Percentiles rank a stretch among this genome's conserved stretches.
These are phyloP conservation scores for Lucifuga dentata DNA, from an alignment of 2,113 vertebrate species.

Conservation along the genomic window DNA sequence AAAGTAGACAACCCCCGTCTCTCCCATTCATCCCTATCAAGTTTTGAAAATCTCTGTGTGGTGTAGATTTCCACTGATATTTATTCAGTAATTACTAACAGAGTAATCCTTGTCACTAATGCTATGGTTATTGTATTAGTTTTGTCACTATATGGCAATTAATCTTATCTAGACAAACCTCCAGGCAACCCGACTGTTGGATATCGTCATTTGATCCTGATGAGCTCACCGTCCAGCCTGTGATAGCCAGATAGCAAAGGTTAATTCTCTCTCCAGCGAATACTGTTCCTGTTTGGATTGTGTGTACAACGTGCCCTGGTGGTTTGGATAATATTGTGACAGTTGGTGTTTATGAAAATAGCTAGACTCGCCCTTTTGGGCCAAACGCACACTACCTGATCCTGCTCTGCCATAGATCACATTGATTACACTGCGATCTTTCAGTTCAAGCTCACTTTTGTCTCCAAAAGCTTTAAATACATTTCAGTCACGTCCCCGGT, in stretches of 20 bases:
- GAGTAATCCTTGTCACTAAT: slow-evolving; percentile 62
- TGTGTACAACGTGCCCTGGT: slow-evolving; percentile 15
- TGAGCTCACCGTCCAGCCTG: slow-evolving; percentile 67
- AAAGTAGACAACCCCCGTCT: slow-evolving; percentile 24
- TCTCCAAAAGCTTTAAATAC: slow-evolving; percentile 12
- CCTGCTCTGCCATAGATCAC: slow-evolving; percentile 2
- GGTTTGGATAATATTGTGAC: slow-evolving; percentile 77
- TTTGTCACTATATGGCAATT: slow-evolving; percentile 61
- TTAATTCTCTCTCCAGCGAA: slow-evolving; percentile 54
- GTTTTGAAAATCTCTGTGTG: slow-evolving; percentile 39
- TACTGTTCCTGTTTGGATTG: slow-evolving; percentile 68
- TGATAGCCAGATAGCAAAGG: slow-evolving; percentile 62
- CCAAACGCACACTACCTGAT: background rate
- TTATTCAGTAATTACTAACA: slow-evolving; percentile 65
- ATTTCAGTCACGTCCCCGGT: slow-evolving; percentile 10
- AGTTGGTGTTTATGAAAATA: slow-evolving; percentile 62
- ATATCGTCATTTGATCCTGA: slow-evolving; percentile 62
- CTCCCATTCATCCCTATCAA: slow-evolving; percentile 34
- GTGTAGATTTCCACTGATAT: slow-evolving; percentile 65
- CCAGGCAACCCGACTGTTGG: slow-evolving; percentile 38
- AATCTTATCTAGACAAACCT: slow-evolving; percentile 69
- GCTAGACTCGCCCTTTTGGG: background rate
- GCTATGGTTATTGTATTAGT: slow-evolving; percentile 61
- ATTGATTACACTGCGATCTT: slow-evolving; percentile 11
- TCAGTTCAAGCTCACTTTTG: slow-evolving; percentile 8